Conservation (phyloP, 2,113 vertebrate species). For the Muntiacus muntjak region DNA sequence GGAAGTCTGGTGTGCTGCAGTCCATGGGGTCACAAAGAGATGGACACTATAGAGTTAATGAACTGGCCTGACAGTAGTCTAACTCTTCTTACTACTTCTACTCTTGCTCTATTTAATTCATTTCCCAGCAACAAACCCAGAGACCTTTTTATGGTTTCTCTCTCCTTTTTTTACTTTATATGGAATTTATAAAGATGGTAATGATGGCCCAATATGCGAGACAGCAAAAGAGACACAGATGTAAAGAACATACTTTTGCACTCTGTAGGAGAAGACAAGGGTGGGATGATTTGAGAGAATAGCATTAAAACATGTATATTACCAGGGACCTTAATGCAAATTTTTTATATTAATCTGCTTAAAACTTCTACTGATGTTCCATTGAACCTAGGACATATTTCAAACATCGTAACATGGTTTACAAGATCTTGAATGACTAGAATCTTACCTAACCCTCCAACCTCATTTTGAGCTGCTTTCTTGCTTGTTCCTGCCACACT, state of each 20-base stretch:
- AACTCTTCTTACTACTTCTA: not conserved
- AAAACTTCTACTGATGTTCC: not conserved
- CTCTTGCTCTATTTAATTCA: not conserved
- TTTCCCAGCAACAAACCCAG: not conserved
- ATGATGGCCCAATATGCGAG: not conserved
- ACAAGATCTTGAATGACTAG: not conserved
- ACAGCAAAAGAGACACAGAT: not conserved
- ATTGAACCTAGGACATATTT: not conserved
- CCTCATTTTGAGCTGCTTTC: not conserved
- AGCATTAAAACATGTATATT: not conserved
- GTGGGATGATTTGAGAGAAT: not conserved
- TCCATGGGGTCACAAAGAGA: not conserved
- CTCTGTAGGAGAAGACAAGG: not conserved
- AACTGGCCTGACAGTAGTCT: not conserved
- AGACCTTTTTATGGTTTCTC: not conserved
- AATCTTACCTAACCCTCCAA: not conserved
- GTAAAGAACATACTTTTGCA: not conserved
- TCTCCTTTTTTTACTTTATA: not conserved
- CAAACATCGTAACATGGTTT: not conserved
- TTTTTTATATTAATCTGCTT: not conserved
- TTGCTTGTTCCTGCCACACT: not conserved
- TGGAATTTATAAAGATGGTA: not conserved
- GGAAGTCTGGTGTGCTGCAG: not conserved
- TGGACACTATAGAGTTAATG: not conserved
- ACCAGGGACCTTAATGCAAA: not conserved